Evolutionary conservation across 2,113 vertebrate genomes (phyloP), one percentile per base, ranked within the genome.

Genomic region (Hippocampus abdominalis): DNA sequence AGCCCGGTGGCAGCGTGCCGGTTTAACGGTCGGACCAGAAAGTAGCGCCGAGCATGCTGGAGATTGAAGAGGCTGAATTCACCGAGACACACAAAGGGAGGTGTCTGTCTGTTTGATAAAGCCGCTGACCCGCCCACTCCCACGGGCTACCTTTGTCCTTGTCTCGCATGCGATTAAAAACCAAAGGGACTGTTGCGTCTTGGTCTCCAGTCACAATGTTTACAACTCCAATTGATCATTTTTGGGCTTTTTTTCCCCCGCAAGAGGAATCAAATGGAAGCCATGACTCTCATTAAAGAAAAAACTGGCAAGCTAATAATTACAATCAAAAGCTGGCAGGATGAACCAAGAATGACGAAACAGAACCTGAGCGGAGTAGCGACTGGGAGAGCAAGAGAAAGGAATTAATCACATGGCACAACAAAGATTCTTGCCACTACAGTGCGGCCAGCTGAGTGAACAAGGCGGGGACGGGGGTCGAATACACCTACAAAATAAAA

Each of bases 71-170:
- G 54, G 64, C 62, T 57, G 61, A 69, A 67, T 49, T 72, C 36
- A 73, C 42, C 67, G 21, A 74, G 53, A 74, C 62, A 18, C 62
- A 40, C 62, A 65, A 69, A 27, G 39, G 49, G 57, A 64, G 21
- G 53, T 9, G 53, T 69, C 21, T 48, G 32, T 36, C 5, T 36
- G 29, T 44, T 2, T 59, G 53, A 73, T 72, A 68, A 73, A 12
- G n/a, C 51, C 27, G 13, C 29, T 18, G 20, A 79, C 74, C 69
- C 18, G 12, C 44, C 60, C 12, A 3, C 64, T 62, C 48, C n/a
- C 57, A 10, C 32, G 0, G 6, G 2, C 16, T 42, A 46, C 20
- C 56, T 46, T 25, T 12, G 40, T 44, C 8, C 25, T 71, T 10
- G 29, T 40, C 27, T 25, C 32, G 46, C 18, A 12, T 11, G 53